Conservation (phyloP, 1,140 invertebrate species). For the Drosophila equinoxialis region DNA sequence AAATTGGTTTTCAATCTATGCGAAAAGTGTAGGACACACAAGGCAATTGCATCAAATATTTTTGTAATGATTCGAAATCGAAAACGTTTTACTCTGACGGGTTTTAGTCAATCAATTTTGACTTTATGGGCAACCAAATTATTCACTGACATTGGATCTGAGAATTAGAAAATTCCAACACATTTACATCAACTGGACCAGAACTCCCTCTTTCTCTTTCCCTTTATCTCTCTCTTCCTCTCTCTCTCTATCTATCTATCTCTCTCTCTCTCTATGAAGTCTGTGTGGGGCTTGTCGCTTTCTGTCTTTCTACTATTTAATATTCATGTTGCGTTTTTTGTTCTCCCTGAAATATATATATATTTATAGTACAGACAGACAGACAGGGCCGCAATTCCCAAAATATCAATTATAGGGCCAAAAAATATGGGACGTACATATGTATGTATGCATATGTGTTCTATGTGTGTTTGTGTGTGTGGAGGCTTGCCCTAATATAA, state of each 20-base stretch:
- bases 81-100: no score
- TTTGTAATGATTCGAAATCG: no score
- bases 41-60: no score
- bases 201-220: background rate
- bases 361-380: constrained; percentile 21
- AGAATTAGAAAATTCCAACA: constrained; percentile 1
- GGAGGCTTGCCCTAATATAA: constrained; percentile 54
- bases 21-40: no score
- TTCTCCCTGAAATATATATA: constrained; percentile 47
- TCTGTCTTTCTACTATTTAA: constrained; percentile 48
- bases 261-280: no score
- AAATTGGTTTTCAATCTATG: no score
- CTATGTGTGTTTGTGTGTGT: constrained; percentile 1
- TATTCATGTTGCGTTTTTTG: constrained; percentile 65
- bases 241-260: no score
- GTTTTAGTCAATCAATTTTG: no score
- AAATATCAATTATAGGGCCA: constrained; percentile 75
- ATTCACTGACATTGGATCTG: background rate
- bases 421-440: constrained; percentile 64
- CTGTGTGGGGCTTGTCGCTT: no score
- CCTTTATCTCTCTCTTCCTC: no score
- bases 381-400: constrained; percentile 56
- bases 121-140: no score
- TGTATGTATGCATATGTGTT: background rate
- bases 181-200: background rate